A percentile compares a stretch with the other conserved stretches of the same genome.
Evolutionary conservation across 2,797 vertebrate species (phyloP).

Genomic region (Epinephelus coioides): DNA sequence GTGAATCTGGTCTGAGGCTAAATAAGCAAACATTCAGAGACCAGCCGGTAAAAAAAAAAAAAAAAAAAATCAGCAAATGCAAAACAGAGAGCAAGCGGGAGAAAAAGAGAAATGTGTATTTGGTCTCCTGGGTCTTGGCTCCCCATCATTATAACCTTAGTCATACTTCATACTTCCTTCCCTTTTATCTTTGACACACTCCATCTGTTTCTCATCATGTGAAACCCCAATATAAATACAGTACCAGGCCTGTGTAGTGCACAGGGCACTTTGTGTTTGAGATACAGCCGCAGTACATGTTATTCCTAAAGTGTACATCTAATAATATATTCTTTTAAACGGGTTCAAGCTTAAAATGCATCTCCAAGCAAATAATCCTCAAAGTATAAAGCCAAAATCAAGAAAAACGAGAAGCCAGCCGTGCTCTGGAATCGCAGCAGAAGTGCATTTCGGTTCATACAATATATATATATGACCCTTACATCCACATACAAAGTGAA

Average conservation of each 20-base stretch:
- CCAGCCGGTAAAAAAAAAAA: constrained; percentile 31
- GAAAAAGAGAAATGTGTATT: constrained; percentile 61
- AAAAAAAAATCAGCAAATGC: constrained; percentile 55
- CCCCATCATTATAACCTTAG: constrained; percentile 82
- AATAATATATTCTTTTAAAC: constrained; percentile 43
- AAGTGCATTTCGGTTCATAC: constrained; percentile 14
- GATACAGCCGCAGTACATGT: constrained; percentile 33
- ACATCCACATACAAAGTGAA: constrained; percentile 37
- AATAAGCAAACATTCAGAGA: constrained; percentile 72
- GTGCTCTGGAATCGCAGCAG: constrained; percentile 10
- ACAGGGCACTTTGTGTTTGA: constrained; percentile 45
- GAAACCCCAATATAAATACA: constrained; percentile 79
- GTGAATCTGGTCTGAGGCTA: constrained; percentile 72
- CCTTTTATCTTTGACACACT: constrained; percentile 83
- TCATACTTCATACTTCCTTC: constrained; percentile 85
- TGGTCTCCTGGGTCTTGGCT: constrained; percentile 74
- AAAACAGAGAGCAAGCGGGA: constrained; percentile 62
- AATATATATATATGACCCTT: not conserved
- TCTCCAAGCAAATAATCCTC: constrained; percentile 28
- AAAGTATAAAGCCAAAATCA: constrained; percentile 36
- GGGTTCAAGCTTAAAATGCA: constrained; percentile 32
- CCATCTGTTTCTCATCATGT: constrained; percentile 81
- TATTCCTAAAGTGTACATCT: constrained; percentile 28
- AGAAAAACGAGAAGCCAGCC: constrained; percentile 20
- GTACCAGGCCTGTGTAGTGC: constrained; percentile 65